Evolutionary conservation across 2,888 invertebrate genomes (phyloP), one percentile per base, ranked within the genome.

Genomic region (Philonicus albiceps): DNA sequence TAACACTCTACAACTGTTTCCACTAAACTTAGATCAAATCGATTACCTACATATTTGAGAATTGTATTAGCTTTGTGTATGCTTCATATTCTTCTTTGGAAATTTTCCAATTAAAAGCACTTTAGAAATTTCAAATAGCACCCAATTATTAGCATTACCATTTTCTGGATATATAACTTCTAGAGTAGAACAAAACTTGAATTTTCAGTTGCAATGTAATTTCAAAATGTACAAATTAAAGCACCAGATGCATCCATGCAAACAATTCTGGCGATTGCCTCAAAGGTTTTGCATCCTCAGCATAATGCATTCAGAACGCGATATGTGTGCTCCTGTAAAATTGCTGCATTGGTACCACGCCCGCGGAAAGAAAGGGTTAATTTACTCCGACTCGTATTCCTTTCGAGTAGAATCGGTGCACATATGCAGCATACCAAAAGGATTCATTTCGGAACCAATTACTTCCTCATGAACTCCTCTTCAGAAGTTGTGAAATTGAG

Each of bases 361-460:
- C 30, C 74, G n/a, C 27, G 34, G 40, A 76, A 76, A 76, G 40
- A 76, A 76, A 19, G 40, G 40, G 40, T 31, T 74, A 74, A 74
- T 34, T 74, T 76, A 27, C 76, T 13, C 76, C 43, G 4, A 40
- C 43, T n/a, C 34, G 22, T 64, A 7, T 22, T 37, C 19, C 30
- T 16, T 31, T 75, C 34, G 34, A 34, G 31, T 19, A 74, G 31
- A n/a, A 40, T 8, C 22, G 22, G 37, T 76, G 40, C 49, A 53
- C 78, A 78, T 43, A 22, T 78, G 78, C 78, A 78, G 22, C 49
- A 64, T 11, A 49, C 53, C 78, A 78, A 78, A n/a, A 78, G 78
- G 49, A 78, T 22, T 49, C 78, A 49, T 43, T 78, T 78, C 8
- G 37, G 27, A 31, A 27, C 49, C 78, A 78, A 78, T 78, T 78